phyloP scores from a whole-genome alignment of 2,888 invertebrate species.

The Thymelicus sylvestris region DNA sequence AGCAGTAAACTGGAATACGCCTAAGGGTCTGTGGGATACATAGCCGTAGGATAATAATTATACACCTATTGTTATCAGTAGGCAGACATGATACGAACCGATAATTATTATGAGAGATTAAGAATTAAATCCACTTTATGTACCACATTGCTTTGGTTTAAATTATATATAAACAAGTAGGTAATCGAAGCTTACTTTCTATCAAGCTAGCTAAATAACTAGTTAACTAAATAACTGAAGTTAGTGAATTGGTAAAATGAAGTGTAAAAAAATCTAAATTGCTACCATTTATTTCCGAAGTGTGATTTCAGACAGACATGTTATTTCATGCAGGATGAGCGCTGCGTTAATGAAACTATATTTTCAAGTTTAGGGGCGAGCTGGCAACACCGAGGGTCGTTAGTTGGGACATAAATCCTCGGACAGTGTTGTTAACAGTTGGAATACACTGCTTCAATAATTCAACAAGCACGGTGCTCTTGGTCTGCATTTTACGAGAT shows the following conservation, averaged over 20 bases:
- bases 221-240: too few species aligned
- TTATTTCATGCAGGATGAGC: slow-evolving; percentile 21
- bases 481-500: slow-evolving; percentile 66
- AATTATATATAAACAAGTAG: too few species aligned
- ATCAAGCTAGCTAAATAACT: too few species aligned
- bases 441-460: slow-evolving; percentile 61
- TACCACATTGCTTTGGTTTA: too few species aligned
- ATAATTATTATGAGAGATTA: too few species aligned
- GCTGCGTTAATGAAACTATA: slow-evolving; percentile 36
- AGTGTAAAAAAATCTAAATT: not conserved
- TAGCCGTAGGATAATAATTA: too few species aligned
- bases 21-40: too few species aligned
- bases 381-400: slow-evolving; percentile 38
- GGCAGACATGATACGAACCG: too few species aligned
- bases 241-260: not conserved
- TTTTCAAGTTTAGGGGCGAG: slow-evolving; percentile 31
- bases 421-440: slow-evolving; percentile 57
- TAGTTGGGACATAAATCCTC: slow-evolving; percentile 46
- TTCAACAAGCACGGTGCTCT: slow-evolving; percentile 56
- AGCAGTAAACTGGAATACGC: too few species aligned
- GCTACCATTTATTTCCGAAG: not conserved
- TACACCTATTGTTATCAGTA: too few species aligned
- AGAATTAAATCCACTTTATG: too few species aligned
- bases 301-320: slow-evolving; percentile 22
- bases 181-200: too few species aligned